Conservation (phyloP, 2,113 vertebrate species). For the Corythoichthys intestinalis region DNA sequence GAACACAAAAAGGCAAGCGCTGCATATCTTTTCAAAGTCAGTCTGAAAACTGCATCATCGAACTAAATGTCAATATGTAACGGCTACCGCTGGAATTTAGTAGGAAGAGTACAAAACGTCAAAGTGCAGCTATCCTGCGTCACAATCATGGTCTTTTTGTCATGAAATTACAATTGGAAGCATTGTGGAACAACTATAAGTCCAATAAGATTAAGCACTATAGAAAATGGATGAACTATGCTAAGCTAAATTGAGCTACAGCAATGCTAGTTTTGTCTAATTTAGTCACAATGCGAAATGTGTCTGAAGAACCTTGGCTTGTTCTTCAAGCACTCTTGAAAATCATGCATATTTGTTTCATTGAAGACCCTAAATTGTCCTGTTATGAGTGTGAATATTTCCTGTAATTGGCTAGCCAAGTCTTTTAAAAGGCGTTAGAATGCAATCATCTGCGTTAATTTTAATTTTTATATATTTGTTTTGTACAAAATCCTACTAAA, state of each 20-base stretch:
- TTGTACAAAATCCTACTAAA: constrained; percentile 1
- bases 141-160: neutral
- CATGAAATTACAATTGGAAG: neutral
- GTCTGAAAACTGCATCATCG: constrained; percentile 9
- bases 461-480: neutral
- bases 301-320: neutral
- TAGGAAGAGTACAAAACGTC: neutral
- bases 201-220: neutral
- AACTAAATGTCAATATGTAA: neutral
- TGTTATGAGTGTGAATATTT: neutral
- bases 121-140: neutral
- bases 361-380: neutral
- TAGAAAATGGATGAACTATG: neutral
- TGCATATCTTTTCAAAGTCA: constrained; percentile 16
- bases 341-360: neutral
- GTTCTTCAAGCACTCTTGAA: neutral
- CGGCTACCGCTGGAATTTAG: neutral
- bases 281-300: too few relatives aligned
- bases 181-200: neutral
- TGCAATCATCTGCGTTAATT: neutral
- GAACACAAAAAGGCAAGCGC: neutral
- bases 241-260: neutral
- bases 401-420: neutral
- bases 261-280: neutral
- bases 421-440: neutral